These are phyloP conservation scores for Podotricha telesiphe DNA, from an alignment of 2,888 invertebrate genomes.

Conservation along the genomic window DNA sequence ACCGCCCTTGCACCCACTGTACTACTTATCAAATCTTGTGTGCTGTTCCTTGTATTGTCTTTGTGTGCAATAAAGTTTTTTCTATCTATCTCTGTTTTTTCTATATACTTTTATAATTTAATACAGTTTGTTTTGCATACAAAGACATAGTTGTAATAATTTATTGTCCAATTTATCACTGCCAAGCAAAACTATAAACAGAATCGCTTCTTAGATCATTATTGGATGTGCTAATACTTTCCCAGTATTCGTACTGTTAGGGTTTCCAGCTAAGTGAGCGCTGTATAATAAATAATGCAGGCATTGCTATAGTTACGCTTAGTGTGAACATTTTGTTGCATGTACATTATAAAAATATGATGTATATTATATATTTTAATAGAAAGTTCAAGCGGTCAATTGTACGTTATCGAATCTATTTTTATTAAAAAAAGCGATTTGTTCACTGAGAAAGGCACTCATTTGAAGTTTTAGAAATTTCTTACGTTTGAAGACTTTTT, in stretches of 20 bases:
- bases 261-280: slow-evolving; percentile 32
- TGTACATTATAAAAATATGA: too few relatives aligned
- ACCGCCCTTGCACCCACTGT: too few relatives aligned
- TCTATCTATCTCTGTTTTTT: too few relatives aligned
- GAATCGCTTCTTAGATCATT: slow-evolving; percentile 24
- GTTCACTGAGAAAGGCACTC: too few relatives aligned
- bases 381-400: background rate
- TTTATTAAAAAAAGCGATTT: too few relatives aligned
- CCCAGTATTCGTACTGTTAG: slow-evolving; percentile 36
- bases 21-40: too few relatives aligned
- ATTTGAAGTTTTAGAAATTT: too few relatives aligned
- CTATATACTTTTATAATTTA: too few relatives aligned
- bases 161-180: slow-evolving; percentile 17
- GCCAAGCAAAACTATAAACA: slow-evolving; percentile 24
- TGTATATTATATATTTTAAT: background rate
- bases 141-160: slow-evolving; percentile 1
- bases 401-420: too few relatives aligned
- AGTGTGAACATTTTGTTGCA: slow-evolving; percentile 1
- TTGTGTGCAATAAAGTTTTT: too few relatives aligned
- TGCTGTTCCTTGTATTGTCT: too few relatives aligned
- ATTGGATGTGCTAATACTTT: slow-evolving; percentile 37
- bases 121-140: background rate
- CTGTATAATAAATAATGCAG: slow-evolving; percentile 25
- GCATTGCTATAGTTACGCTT: slow-evolving; percentile 5
- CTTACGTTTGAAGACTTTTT: too few relatives aligned